Percentiles rank a stretch among this genome's conserved stretches.
phyloP scores from a whole-genome alignment of 1,140 invertebrate species.

The Microplitis mediator region DNA sequence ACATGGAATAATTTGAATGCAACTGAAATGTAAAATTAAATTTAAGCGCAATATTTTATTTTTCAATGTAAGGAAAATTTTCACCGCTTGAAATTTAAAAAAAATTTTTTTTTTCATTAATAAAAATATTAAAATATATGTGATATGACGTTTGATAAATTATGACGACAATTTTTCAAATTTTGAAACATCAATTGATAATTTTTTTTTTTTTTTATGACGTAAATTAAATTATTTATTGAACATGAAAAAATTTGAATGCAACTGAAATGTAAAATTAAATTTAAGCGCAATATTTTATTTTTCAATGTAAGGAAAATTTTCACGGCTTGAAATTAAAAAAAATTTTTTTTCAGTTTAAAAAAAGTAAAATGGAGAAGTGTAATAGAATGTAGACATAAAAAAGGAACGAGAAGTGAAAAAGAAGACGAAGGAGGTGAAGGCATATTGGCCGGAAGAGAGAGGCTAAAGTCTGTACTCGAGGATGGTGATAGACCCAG shows the following conservation, averaged over 20 bases:
- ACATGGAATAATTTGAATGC: too few relatives aligned
- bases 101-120: not conserved
- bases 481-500: slow-evolving; percentile 3
- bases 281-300: too few relatives aligned
- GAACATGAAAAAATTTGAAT: too few relatives aligned
- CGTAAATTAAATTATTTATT: too few relatives aligned
- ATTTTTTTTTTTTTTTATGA: too few relatives aligned
- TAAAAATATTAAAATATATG: too few relatives aligned
- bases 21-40: too few relatives aligned
- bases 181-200: too few relatives aligned
- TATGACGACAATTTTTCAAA: too few relatives aligned
- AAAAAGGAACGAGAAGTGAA: slow-evolving; percentile 3
- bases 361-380: not conserved
- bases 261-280: too few relatives aligned
- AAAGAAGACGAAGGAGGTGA: not conserved
- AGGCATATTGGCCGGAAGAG: not conserved
- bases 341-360: not conserved
- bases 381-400: not conserved
- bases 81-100: not conserved
- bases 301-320: not conserved
- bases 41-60: too few relatives aligned
- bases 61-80: not conserved
- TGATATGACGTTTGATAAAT: too few relatives aligned
- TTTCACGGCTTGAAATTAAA: not conserved
- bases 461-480: not conserved